Percentiles rank a stretch among this genome's conserved stretches.
phyloP scores from a whole-genome alignment of 2,888 invertebrate species.

The Beris chalybata region DNA sequence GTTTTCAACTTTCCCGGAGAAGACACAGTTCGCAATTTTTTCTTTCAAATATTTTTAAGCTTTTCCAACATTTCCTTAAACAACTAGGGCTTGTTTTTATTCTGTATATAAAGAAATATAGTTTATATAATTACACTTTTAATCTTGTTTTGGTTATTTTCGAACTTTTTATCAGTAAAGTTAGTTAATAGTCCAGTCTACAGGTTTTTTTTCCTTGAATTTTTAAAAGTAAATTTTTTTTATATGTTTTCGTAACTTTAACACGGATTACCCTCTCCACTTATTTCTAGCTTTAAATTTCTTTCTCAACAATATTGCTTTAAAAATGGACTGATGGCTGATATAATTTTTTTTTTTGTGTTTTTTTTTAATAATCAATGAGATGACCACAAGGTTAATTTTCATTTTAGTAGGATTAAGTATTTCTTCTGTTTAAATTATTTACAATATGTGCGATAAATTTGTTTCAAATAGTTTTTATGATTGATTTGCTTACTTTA shows the following conservation, averaged over 20 bases:
- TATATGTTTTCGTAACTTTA: slow-evolving; percentile 32
- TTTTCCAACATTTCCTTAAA: not conserved
- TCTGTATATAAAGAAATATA: slow-evolving; percentile 26
- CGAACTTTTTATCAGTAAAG: slow-evolving; percentile 1
- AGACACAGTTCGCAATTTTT: too few species aligned
- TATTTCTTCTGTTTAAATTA: not conserved
- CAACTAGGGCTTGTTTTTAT: not conserved
- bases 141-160: slow-evolving; percentile 8
- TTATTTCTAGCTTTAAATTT: not conserved
- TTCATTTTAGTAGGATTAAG: not conserved
- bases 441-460: not conserved
- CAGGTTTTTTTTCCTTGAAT: slow-evolving; percentile 24
- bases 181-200: slow-evolving; percentile 37
- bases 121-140: slow-evolving; percentile 10
- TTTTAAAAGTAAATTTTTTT: slow-evolving; percentile 36
- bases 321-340: too few species aligned
- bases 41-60: too few species aligned
- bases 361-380: not conserved
- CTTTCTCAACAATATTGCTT: too few species aligned
- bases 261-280: too few species aligned
- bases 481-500: too few species aligned
- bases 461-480: slow-evolving; percentile 3
- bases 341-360: slow-evolving; percentile 1
- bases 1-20: too few species aligned
- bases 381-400: slow-evolving; percentile 8